Conservation (phyloP, 23 tunicate species). For the Aplidium turbinatum region DNA sequence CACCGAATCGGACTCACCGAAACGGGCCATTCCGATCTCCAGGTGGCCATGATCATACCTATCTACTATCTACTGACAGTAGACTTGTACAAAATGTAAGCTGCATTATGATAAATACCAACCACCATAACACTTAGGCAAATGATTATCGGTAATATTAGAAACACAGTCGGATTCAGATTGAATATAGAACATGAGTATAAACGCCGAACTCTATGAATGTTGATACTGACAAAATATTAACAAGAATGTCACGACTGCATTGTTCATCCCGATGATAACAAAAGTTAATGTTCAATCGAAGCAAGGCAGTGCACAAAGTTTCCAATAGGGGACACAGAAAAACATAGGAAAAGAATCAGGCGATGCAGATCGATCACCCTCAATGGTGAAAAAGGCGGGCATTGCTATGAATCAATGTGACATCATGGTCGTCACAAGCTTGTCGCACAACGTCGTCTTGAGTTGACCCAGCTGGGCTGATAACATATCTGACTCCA, state of each 20-base stretch:
- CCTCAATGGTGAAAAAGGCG: constrained; percentile 68
- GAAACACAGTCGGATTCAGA: too few relatives aligned
- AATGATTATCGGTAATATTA: too few relatives aligned
- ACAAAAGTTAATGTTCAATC: neutral
- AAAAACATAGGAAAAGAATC: too few relatives aligned
- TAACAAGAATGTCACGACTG: neutral
- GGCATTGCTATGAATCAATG: constrained; percentile 46
- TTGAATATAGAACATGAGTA: neutral
- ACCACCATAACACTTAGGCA: too few relatives aligned
- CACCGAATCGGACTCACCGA: too few relatives aligned
- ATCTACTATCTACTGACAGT: too few relatives aligned
- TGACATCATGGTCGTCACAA: constrained; percentile 70
- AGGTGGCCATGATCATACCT: too few relatives aligned
- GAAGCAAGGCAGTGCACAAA: neutral
- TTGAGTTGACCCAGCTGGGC: constrained; percentile 76
- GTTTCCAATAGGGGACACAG: too few relatives aligned
- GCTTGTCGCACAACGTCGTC: constrained; percentile 72
- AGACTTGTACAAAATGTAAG: too few relatives aligned
- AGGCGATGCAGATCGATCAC: too few relatives aligned
- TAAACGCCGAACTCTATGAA: neutral
- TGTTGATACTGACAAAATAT: neutral
- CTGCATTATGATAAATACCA: too few relatives aligned
- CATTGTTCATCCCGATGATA: neutral
- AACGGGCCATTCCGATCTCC: too few relatives aligned
- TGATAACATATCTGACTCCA: constrained; percentile 65